Evolutionary conservation across 2,113 vertebrate genomes (phyloP), one percentile per base, ranked within the genome.

Genomic region (Mesoclemmys tuberculata): DNA sequence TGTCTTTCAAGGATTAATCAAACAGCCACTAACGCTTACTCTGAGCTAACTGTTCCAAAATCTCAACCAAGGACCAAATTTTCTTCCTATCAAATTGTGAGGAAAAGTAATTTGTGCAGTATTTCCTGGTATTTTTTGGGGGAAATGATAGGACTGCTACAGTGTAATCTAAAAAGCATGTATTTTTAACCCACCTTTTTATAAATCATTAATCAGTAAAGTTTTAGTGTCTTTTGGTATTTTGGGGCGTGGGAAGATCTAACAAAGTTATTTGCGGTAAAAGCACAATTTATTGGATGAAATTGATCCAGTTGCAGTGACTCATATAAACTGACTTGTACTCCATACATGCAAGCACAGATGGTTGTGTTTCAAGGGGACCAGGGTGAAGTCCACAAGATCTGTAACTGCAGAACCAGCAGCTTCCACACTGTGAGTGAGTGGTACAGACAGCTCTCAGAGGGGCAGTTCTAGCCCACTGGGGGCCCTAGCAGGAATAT

Each of bases 321-420:
- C 35, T 31, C 0, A 2, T n/a, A 26, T 3, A 6, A 26, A 4
- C 61, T 48, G 0, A 2, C 2, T 3, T 84, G 22, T 4, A 71
- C 7, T 4, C 9, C 0, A 2, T 5, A 1, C 29, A 0, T 0
- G 0, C 0, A 35, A 2, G 56, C n/a, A 46, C 14, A 0, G 38
- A 38, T 22, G 1, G 0, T 31, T 5, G 21, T 16, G 44, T 3
- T 9, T 74, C 5, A 74, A 3, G 49, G 3, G 85, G 6, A 1
- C 14, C 0, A 6, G n/a, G 79, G 78, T 79, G 2, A 49, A 3
- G 1, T 14, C 31, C 31, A 0, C 5, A 3, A 2, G 0, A 11
- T 11, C 3, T 79, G 48, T 46, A 79, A 31, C 9, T 79, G 49
- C 2, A 6, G 81, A 38, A 49, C 0, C 31, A 0, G 1, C 29